phyloP scores from a whole-genome alignment of 2,888 invertebrate species.

The Ganaspis brasiliensis region DNA sequence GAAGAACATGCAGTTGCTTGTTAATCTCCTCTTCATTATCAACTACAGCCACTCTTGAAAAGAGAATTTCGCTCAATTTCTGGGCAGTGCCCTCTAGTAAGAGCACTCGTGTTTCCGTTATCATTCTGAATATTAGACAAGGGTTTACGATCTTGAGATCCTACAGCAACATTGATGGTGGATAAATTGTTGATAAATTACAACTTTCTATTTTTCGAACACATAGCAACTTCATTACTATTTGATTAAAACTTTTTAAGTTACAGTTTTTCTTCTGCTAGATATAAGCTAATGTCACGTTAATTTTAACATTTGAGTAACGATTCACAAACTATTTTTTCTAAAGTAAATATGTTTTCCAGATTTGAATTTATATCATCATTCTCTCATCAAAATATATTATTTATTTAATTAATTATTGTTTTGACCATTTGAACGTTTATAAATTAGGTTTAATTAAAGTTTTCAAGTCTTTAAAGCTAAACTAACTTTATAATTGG shows the following conservation, averaged over 20 bases:
- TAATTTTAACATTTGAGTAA: too few relatives aligned
- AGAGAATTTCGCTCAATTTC: slow-evolving; percentile 19
- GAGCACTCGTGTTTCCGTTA: slow-evolving; percentile 34
- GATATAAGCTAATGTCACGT: too few relatives aligned
- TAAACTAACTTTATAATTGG: too few relatives aligned
- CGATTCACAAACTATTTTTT: too few relatives aligned
- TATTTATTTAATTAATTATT: too few relatives aligned
- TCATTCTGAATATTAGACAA: slow-evolving; percentile 29
- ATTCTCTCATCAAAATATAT: too few relatives aligned
- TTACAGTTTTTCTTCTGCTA: not conserved
- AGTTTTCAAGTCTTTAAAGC: too few relatives aligned
- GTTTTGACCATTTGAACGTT: too few relatives aligned
- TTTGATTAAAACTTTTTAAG: not conserved
- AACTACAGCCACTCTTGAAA: not conserved
- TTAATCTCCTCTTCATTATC: slow-evolving; percentile 9
- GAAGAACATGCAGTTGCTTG: not conserved
- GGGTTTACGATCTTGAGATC: slow-evolving; percentile 1
- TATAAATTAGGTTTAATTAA: too few relatives aligned
- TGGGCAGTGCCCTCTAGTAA: slow-evolving; percentile 19
- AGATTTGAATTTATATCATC: too few relatives aligned
- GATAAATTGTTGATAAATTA: not conserved
- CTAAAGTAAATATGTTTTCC: too few relatives aligned
- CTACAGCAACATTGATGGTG: slow-evolving; percentile 8
- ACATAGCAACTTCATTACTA: not conserved
- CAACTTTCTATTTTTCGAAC: not conserved